Evolutionary conservation across 92 coral and sea anemone species (phyloP).

Genomic region (Ricordea florida): DNA sequence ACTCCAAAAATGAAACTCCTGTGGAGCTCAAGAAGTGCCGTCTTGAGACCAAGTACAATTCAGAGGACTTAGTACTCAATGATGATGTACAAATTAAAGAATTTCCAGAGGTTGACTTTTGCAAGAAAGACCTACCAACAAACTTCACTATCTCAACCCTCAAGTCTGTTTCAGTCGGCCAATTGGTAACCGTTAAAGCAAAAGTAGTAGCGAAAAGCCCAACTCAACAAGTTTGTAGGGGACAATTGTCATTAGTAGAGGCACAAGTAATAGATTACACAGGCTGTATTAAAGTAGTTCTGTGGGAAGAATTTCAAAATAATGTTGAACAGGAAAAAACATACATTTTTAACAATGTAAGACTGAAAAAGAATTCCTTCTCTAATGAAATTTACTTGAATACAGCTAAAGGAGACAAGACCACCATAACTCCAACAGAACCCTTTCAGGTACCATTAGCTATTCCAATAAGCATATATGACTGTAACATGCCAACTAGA

Average conservation of each 20-base stretch:
- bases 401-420: constrained; percentile 14
- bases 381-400: constrained; percentile 15
- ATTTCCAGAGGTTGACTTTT: constrained; percentile 7
- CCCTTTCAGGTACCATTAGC: too few species aligned
- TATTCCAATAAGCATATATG: too few species aligned
- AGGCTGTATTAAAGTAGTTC: too few species aligned
- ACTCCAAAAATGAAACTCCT: neutral
- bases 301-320: constrained; percentile 3
- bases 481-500: too few species aligned
- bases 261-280: neutral
- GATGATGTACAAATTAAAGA: constrained; percentile 11
- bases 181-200: constrained; percentile 31
- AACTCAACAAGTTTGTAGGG: neutral
- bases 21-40: neutral
- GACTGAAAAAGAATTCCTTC: constrained; percentile 1
- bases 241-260: constrained; percentile 1
- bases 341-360: constrained; percentile 8
- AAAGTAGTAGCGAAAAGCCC: constrained; percentile 17
- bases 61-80: constrained; percentile 25
- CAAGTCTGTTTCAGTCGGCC: constrained; percentile 25
- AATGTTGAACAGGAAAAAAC: neutral
- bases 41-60: constrained; percentile 23
- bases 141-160: constrained; percentile 10
- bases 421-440: too few species aligned
- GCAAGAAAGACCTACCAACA: constrained; percentile 5